A percentile compares a stretch with the other conserved stretches of the same genome.
These are phyloP conservation scores for Drosophila mulleri DNA, from an alignment of 2,888 invertebrate genomes.

Conservation along the genomic window DNA sequence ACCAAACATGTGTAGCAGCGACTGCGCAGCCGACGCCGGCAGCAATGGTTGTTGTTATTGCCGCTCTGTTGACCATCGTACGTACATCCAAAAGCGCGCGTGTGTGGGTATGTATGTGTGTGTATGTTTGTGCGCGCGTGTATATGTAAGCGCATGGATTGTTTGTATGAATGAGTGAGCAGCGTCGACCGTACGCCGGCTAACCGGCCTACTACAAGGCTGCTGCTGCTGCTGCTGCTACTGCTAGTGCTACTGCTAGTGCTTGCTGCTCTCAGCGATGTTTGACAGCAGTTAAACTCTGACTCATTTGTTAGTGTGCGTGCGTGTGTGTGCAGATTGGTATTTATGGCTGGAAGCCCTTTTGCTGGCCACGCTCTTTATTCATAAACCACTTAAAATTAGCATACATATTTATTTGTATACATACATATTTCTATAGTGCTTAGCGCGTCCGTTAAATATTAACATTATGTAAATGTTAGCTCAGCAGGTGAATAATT, in stretches of 20 bases:
- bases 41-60: constrained; percentile 57
- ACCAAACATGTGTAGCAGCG: constrained; percentile 72
- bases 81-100: constrained; percentile 22
- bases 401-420: constrained; percentile 8
- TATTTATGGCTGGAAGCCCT: constrained; percentile 62
- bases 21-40: constrained; percentile 53
- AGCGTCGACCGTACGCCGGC: constrained; percentile 43
- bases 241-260: constrained; percentile 31
- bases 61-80: constrained; percentile 53
- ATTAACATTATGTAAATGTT: constrained; percentile 67
- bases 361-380: constrained; percentile 45
- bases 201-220: constrained; percentile 56
- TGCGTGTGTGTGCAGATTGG: constrained; percentile 42
- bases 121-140: constrained; percentile 14
- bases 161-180: constrained; percentile 66
- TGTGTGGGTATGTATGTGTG: background rate
- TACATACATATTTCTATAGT: constrained; percentile 21
- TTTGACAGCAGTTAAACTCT: constrained; percentile 59
- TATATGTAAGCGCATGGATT: constrained; percentile 41
- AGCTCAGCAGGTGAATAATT: constrained; percentile 67
- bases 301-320: constrained; percentile 56
- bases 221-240: constrained; percentile 23
- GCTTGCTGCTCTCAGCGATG: constrained; percentile 45
- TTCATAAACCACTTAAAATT: constrained; percentile 34
- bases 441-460: constrained; percentile 38